Evolutionary conservation across 64 coral and sea anemone species (phyloP).

Genomic region (Exaiptasia diaphana): DNA sequence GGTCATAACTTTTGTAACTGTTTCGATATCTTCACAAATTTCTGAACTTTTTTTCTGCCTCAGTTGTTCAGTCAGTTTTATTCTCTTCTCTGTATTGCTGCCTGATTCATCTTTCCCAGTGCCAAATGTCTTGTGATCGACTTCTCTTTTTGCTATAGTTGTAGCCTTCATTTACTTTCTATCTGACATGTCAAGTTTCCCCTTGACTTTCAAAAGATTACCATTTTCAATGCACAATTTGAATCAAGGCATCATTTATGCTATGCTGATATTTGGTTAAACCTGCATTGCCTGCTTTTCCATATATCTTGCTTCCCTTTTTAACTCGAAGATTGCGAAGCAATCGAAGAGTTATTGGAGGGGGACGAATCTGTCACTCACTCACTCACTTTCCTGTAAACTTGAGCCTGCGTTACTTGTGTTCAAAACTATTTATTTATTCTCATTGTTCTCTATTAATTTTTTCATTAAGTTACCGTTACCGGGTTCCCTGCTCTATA

Average conservation of each 20-base stretch:
- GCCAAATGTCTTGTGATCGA: slow-evolving; percentile 45
- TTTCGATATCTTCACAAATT: slow-evolving; percentile 42
- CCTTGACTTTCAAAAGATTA: slow-evolving; percentile 41
- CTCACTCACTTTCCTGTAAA: no score
- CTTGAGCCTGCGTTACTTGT: no score
- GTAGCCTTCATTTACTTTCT: slow-evolving; percentile 46
- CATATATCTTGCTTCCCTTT: no score
- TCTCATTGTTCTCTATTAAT: no score
- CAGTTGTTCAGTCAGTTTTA: slow-evolving; percentile 34
- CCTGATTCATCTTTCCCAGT: not conserved
- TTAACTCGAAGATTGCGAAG: no score
- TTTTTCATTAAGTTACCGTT: no score
- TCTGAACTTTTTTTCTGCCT: slow-evolving; percentile 41
- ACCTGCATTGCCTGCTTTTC: no score
- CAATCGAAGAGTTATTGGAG: no score
- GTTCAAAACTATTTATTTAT: no score
- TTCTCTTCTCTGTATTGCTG: slow-evolving; percentile 12
- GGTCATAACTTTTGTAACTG: slow-evolving; percentile 27
- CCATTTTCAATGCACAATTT: slow-evolving; percentile 27
- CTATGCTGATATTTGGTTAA: slow-evolving; percentile 38
- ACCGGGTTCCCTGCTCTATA: no score
- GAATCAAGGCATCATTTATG: slow-evolving; percentile 48
- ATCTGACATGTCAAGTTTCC: slow-evolving; percentile 24
- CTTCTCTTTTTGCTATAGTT: slow-evolving; percentile 56
- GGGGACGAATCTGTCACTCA: no score